Conservation (phyloP, 2,888 invertebrate genomes). For the Augochlorella aurata region DNA sequence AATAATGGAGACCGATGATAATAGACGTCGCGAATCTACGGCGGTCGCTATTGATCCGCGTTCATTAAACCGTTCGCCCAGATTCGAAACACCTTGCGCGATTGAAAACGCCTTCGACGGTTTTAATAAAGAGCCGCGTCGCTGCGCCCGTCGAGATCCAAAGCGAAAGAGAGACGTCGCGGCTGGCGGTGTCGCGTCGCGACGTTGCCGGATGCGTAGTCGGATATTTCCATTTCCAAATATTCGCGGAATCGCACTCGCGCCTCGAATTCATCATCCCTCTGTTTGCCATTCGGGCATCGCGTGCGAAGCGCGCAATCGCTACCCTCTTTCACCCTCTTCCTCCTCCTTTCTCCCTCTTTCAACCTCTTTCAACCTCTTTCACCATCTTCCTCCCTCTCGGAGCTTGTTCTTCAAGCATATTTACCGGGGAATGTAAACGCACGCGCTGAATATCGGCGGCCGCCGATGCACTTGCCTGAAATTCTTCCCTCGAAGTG, state of each 20-base stretch:
- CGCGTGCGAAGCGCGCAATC: conserved; percentile 44
- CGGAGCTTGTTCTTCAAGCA: conserved; percentile 51
- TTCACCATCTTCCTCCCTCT: conserved; percentile 11
- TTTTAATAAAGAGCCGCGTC: not conserved
- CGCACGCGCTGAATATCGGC: conserved; percentile 34
- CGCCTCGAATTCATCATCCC: conserved; percentile 30
- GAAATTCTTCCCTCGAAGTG: conserved; percentile 40
- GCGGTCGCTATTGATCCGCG: not conserved
- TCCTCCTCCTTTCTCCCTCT: not conserved
- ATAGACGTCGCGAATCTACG: not conserved
- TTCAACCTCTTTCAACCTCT: too few relatives aligned
- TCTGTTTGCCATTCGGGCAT: conserved; percentile 50
- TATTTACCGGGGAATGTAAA: conserved; percentile 54
- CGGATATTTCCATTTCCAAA: conserved; percentile 11
- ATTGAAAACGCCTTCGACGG: not conserved
- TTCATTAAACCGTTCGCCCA: not conserved
- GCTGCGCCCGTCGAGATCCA: not conserved
- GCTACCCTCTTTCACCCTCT: not conserved
- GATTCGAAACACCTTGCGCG: conserved; percentile 1
- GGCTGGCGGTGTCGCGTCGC: too few relatives aligned
- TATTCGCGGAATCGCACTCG: conserved; percentile 8
- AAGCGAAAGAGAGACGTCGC: not conserved
- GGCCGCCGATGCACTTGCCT: conserved; percentile 36
- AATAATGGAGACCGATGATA: not conserved
- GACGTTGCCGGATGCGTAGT: not conserved